phyloP scores from a whole-genome alignment of 2,888 invertebrate genomes.

The Drepana falcataria region DNA sequence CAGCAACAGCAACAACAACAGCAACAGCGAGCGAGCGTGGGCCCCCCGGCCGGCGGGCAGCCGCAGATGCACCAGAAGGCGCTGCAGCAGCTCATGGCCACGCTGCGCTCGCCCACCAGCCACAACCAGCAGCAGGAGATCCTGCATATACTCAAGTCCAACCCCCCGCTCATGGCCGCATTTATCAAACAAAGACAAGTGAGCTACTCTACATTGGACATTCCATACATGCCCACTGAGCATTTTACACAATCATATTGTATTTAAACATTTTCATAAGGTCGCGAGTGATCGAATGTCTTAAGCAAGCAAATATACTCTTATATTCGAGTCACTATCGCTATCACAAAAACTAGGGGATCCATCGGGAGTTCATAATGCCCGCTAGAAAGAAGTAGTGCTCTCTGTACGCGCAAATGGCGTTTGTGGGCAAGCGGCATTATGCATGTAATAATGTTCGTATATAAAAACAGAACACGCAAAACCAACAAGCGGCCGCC shows the following conservation, averaged over 20 bases:
- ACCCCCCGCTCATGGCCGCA: constrained; percentile 96
- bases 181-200: constrained; percentile 93
- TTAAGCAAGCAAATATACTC: too few species aligned
- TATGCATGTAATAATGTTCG: too few species aligned
- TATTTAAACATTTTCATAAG: too few species aligned
- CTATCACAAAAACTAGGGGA: too few species aligned
- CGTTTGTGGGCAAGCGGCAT: too few species aligned
- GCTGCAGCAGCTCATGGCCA: constrained; percentile 91
- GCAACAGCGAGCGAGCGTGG: not conserved
- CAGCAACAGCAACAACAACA: constrained; percentile 23
- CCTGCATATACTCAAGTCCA: constrained; percentile 92
- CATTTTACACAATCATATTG: too few species aligned
- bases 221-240: too few species aligned
- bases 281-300: too few species aligned
- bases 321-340: too few species aligned
- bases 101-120: constrained; percentile 92
- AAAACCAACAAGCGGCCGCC: constrained; percentile 61
- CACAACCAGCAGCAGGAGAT: constrained; percentile 95
- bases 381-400: too few species aligned
- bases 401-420: too few species aligned
- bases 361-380: too few species aligned
- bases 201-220: not conserved
- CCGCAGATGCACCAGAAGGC: constrained; percentile 79
- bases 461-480: constrained; percentile 54
- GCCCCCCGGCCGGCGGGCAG: constrained; percentile 17